Base-by-base conservation (phyloP, 2,113 vertebrate genomes). In the Podarcis raffonei region DNA sequence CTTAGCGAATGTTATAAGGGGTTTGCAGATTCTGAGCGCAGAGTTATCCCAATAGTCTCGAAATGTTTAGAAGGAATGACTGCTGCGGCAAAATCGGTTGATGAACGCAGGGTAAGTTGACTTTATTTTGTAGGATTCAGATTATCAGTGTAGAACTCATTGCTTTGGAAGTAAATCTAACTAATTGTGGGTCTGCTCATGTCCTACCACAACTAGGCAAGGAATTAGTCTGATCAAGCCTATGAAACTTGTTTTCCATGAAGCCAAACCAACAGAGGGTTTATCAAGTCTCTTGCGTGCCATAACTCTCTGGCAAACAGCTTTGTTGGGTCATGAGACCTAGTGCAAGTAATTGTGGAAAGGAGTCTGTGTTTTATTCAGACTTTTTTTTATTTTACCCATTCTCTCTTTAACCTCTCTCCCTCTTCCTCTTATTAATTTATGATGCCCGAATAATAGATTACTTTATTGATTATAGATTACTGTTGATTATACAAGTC, bases 21-120 rank as follows among this genome's bases (percentile, higher is more conserved):
- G 94, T 99, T 99, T 89, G 99, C 99, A 30, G 99, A 99, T 95
- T 98, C 98, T 32, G 99, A 99, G 95, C 97, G 98, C 83, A 98
- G 98, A 95, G 99, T 99, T 95, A 96, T 99, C 92, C 99, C 99
- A 1, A 99, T 99, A 92, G 95, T 99, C 93, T 98, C 98, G 35
- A 99, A 99, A 90, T 99, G 99, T 95, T 96, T 99, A 92, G 99
- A 99, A 91, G 99, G 99, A 94, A 99, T 99, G 99, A 98, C 99
- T 92, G 97, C 97, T 81, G 99, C 99, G 30, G 99, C 98, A 90
- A 99, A 99, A 93, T 98, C 99, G 57, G 99, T 99, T 72, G 98
- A 99, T 88, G 97, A 98, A 90, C 97, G 98, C 57, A 96, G 95
- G 97, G 99, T 99, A 97, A 95, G 98, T 96, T 81, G 32, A 91